Evolutionary conservation across 2,888 invertebrate species (phyloP), one percentile per base, ranked within the genome.

Genomic region (Stenoptilia bipunctidactyla): DNA sequence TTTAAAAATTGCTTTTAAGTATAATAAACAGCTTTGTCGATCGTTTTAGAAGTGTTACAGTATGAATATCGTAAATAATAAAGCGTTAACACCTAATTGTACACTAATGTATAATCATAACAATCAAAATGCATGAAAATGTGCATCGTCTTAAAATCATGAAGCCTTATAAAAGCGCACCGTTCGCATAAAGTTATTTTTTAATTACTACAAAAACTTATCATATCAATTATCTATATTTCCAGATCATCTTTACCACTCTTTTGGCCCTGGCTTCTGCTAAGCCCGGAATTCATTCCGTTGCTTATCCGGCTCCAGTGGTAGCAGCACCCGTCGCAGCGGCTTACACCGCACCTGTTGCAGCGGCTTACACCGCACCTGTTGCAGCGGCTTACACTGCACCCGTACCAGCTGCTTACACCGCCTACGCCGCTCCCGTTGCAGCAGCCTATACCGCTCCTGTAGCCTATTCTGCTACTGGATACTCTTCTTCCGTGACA

Each of bases 221-320:
- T n/a, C n/a, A n/a, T n/a, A n/a, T n/a, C n/a, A n/a, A n/a, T n/a
- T n/a, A n/a, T n/a, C n/a, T n/a, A n/a, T n/a, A n/a, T 35, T 44
- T 37, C 2, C 60, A 85, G 84, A 52, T 77, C 20, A 54, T 75
- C 44, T 60, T 84, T 56, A 58, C 64, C 50, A 60, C 72, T 43
- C 55, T 83, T 34, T 42, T 82, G 51, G 71, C 72, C 43, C 48
- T 75, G 12, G 76, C 60, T 38, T 64, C 68, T 13, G 84, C 82
- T 39, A 82, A 83, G 48, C 83, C 85, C 15, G 79, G 76, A 40
- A 70, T 72, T 42, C 65, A 73, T 45, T 62, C 75, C 6, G 41
- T 47, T 5, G 45, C 44, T 5, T 44, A 41, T 38, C 40, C 53
- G 1, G 42, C 48, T 5, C 36, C 30, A 1, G 36, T 39, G 4